Percentiles rank a stretch among this genome's conserved stretches.
Conservation (phyloP, 2,888 invertebrate genomes). For the Meta bourneti region DNA sequence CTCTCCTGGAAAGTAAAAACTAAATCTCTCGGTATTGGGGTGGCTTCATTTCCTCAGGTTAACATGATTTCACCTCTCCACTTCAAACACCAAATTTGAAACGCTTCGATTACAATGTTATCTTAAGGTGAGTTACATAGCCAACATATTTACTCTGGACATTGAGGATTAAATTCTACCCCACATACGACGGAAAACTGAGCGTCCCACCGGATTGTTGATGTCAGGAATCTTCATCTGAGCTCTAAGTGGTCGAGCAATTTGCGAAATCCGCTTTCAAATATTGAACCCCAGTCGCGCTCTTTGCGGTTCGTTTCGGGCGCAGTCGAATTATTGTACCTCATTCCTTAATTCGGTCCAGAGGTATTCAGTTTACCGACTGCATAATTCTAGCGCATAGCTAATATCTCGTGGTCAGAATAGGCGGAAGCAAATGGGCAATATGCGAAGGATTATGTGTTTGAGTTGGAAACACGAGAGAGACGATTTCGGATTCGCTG, state of each 20-base stretch:
- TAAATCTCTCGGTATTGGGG: too few species aligned
- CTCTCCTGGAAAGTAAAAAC: too few species aligned
- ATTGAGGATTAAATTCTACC: neutral
- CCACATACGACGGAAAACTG: neutral
- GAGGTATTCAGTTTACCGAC: slow-evolving; percentile 23
- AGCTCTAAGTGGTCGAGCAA: slow-evolving; percentile 32
- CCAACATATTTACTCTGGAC: neutral
- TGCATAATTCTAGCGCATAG: slow-evolving; percentile 20
- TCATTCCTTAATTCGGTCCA: slow-evolving; percentile 38
- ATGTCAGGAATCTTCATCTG: neutral
- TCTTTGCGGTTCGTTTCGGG: slow-evolving; percentile 31
- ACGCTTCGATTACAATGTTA: too few species aligned
- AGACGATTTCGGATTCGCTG: neutral
- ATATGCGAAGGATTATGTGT: slow-evolving; percentile 47
- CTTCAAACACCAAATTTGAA: too few species aligned
- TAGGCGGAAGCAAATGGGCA: slow-evolving; percentile 12
- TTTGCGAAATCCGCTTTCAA: slow-evolving; percentile 51
- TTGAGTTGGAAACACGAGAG: neutral
- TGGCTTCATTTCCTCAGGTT: too few species aligned
- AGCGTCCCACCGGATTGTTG: neutral
- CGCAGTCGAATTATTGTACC: slow-evolving; percentile 11
- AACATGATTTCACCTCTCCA: too few species aligned
- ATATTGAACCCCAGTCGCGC: slow-evolving; percentile 10
- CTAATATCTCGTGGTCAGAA: slow-evolving; percentile 12
- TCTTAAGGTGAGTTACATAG: neutral